Conservation (phyloP, 2,888 invertebrate genomes). For the Homarus gammarus region DNA sequence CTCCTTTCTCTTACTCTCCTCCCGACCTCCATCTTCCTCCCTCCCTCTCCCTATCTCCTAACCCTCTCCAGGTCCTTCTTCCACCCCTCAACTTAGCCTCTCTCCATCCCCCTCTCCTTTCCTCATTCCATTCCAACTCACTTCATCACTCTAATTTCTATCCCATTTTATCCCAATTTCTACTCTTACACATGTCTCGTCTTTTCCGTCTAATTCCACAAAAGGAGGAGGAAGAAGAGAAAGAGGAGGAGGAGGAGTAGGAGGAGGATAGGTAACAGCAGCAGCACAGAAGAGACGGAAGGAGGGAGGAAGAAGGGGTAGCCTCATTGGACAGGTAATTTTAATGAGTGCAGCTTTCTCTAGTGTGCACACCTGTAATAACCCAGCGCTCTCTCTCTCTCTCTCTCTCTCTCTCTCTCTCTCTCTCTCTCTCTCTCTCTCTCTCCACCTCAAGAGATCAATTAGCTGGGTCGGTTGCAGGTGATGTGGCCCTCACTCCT, state of each 20-base stretch:
- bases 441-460: no score
- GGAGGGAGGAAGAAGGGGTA: background rate
- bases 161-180: no score
- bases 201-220: background rate
- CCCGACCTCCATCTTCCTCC: constrained; percentile 6
- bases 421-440: no score
- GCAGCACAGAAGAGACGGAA: no score
- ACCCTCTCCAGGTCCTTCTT: background rate
- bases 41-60: background rate
- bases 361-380: background rate
- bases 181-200: no score
- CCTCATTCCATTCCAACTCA: background rate
- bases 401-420: background rate
- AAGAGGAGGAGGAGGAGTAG: background rate
- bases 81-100: background rate
- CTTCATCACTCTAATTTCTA: background rate
- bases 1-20: background rate
- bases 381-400: background rate
- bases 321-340: no score
- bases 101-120: background rate
- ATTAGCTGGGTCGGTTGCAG: no score
- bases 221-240: background rate
- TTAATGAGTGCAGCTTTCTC: no score
- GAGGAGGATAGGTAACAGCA: background rate
- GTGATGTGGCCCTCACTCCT: no score